Percentiles rank a stretch among this genome's conserved stretches.
Evolutionary conservation across 2,797 vertebrate species (phyloP).

Genomic region (Rhincodon typus): DNA sequence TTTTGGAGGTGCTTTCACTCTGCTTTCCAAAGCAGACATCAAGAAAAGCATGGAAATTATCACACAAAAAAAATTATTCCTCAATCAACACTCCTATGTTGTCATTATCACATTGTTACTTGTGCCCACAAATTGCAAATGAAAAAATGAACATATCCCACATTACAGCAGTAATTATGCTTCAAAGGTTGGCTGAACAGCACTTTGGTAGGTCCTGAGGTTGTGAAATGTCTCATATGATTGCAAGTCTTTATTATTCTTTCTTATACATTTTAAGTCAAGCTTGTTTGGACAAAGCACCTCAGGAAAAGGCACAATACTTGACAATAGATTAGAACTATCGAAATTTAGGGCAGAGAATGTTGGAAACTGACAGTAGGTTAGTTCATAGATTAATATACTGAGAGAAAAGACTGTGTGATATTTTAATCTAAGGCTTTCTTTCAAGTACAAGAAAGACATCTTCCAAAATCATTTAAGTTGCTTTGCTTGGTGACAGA

Average conservation of each 20-base stretch:
- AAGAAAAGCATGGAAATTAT: too few species aligned
- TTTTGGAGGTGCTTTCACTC: too few species aligned
- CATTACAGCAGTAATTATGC: too few species aligned
- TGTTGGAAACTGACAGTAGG: too few species aligned
- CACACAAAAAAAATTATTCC: too few species aligned
- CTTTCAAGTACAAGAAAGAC: background rate
- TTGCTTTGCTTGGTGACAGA: background rate
- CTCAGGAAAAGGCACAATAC: background rate
- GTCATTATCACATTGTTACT: too few species aligned
- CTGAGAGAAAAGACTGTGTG: background rate
- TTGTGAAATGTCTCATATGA: background rate
- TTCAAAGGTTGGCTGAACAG: background rate
- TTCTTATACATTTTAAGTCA: background rate
- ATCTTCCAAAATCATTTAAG: too few species aligned
- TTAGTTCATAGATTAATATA: background rate
- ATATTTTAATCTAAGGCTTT: background rate
- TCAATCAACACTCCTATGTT: too few species aligned
- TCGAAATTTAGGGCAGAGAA: background rate
- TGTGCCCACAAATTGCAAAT: too few species aligned
- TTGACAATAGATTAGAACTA: background rate
- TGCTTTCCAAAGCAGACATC: too few species aligned
- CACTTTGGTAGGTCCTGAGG: background rate
- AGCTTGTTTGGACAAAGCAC: background rate
- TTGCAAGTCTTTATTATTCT: background rate
- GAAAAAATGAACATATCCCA: too few species aligned